phyloP scores from a whole-genome alignment of 37 sponge, comb jelly and placozoan genomes.

The Haliclona indistincta region DNA sequence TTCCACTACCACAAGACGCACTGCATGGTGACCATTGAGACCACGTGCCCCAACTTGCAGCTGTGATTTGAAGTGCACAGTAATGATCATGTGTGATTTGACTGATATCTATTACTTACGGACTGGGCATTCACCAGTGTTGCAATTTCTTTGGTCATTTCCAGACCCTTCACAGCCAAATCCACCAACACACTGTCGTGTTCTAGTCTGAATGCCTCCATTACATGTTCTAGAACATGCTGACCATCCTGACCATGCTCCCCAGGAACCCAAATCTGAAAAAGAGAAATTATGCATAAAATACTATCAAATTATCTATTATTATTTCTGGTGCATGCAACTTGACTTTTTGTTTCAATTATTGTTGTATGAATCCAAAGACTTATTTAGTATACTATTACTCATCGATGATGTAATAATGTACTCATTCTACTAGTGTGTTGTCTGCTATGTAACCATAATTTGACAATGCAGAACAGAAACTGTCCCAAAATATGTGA shows the following conservation, averaged over 20 bases:
- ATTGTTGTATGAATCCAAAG: no score
- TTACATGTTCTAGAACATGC: constrained; percentile 54
- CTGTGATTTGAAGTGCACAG: not conserved
- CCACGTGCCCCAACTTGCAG: constrained; percentile 31
- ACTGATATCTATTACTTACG: not conserved
- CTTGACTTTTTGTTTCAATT: no score
- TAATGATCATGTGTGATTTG: not conserved
- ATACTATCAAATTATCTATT: no score
- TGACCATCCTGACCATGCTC: constrained; percentile 47
- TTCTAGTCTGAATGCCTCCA: constrained; percentile 14
- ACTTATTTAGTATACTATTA: no score
- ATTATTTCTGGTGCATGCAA: no score
- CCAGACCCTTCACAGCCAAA: constrained; percentile 6
- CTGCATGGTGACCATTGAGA: constrained; percentile 39
- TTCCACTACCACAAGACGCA: constrained; percentile 45
- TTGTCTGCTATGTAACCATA: no score
- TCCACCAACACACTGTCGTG: constrained; percentile 8
- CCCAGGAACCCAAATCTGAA: constrained; percentile 15
- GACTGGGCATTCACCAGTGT: constrained; percentile 1
- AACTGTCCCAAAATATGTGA: no score
- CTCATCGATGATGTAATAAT: no score
- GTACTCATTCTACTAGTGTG: no score
- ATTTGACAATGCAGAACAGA: no score
- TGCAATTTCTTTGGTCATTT: constrained; percentile 12
- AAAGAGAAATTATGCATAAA: no score